These are phyloP conservation scores for Acrossocheilus fasciatus DNA, from an alignment of 2,797 vertebrate genomes.

Conservation along the genomic window DNA sequence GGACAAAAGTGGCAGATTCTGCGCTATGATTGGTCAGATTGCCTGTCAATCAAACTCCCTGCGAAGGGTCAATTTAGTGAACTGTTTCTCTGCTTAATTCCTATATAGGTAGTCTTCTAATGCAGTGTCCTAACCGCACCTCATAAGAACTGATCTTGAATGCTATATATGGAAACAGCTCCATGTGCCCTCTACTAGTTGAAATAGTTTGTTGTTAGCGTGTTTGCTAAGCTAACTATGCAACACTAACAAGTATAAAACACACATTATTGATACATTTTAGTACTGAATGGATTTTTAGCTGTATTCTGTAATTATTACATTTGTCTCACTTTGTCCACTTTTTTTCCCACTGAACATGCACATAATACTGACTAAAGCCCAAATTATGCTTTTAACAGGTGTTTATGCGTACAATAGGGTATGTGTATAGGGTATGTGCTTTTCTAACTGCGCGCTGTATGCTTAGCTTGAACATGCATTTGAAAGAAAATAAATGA, in stretches of 20 bases:
- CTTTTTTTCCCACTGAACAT: not conserved
- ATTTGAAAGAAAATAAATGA: not conserved
- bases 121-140: not conserved
- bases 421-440: not conserved
- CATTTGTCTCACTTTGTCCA: not conserved
- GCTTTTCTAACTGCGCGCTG: not conserved
- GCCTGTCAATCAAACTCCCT: not conserved
- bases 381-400: not conserved
- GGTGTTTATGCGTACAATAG: not conserved
- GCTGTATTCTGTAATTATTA: not conserved
- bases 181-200: not conserved
- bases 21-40: not conserved
- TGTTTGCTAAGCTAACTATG: not conserved
- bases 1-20: not conserved
- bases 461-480: not conserved
- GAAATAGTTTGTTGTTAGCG: not conserved
- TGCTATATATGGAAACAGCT: not conserved
- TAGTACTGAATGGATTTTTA: not conserved
- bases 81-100: not conserved
- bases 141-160: not conserved
- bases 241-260: not conserved
- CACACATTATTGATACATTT: not conserved
- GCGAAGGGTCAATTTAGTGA: not conserved
- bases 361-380: not conserved
- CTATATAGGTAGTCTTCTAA: not conserved